Conservation (phyloP, 2,888 invertebrate genomes). For the Ormia ochracea region DNA sequence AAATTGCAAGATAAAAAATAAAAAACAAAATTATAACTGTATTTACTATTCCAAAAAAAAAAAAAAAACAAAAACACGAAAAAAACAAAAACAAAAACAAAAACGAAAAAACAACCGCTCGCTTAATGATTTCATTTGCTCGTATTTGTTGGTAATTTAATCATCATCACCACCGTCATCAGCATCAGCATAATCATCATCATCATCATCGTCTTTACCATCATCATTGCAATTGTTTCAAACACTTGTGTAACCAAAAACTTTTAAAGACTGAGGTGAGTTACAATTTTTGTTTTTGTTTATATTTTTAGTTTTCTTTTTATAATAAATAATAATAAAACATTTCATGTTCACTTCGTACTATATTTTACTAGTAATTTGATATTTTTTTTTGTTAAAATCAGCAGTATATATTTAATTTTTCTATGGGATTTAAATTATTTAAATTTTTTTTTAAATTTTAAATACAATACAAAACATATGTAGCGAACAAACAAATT, state of each 20-base stretch:
- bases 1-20: constrained; percentile 10
- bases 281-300: constrained; percentile 10
- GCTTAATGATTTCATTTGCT: not conserved
- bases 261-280: constrained; percentile 62
- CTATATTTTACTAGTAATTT: constrained; percentile 58
- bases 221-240: constrained; percentile 31
- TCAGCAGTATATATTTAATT: constrained; percentile 50
- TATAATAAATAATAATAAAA: constrained; percentile 2
- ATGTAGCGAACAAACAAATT: constrained; percentile 35
- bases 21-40: constrained; percentile 47
- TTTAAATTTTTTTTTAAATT: constrained; percentile 29
- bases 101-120: not conserved
- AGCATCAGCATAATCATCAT: not conserved
- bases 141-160: constrained; percentile 44
- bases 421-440: constrained; percentile 4
- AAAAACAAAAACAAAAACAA: no score
- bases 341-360: constrained; percentile 13
- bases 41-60: no score
- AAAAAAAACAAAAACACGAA: no score
- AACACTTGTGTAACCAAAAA: constrained; percentile 60
- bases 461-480: constrained; percentile 21
- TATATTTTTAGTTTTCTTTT: constrained; percentile 27
- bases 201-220: not conserved
- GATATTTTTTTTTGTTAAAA: constrained; percentile 60
- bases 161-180: constrained; percentile 20